Percentiles rank a stretch among this genome's conserved stretches.
Conservation (phyloP, 2,797 vertebrate genomes). For the Pogonophryne albipinna region DNA sequence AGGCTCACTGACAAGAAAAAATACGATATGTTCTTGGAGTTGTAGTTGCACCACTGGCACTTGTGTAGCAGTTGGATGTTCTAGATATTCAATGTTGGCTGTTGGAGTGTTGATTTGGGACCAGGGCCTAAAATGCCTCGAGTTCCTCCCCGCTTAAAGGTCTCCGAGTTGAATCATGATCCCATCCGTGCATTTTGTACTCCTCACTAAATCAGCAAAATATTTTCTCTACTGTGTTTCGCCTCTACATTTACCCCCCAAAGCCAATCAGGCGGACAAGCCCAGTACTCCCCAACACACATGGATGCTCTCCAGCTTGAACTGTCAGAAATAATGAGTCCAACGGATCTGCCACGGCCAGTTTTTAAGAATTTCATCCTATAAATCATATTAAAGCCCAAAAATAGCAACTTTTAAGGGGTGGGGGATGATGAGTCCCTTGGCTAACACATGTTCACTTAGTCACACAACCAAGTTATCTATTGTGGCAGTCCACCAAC, state of each 20-base stretch:
- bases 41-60: slow-evolving; percentile 22
- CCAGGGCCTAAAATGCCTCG: slow-evolving; percentile 31
- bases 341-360: slow-evolving; percentile 28
- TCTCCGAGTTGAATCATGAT: slow-evolving; percentile 55
- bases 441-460: slow-evolving; percentile 35
- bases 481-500: slow-evolving; percentile 13
- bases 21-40: slow-evolving; percentile 36
- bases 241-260: slow-evolving; percentile 39
- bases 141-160: slow-evolving; percentile 53
- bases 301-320: slow-evolving; percentile 56
- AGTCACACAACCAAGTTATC: slow-evolving; percentile 42
- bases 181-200: slow-evolving; percentile 36
- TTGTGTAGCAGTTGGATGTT: slow-evolving; percentile 32
- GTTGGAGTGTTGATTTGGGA: slow-evolving; percentile 56
- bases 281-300: slow-evolving; percentile 49
- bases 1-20: slow-evolving; percentile 26
- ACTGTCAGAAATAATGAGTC: slow-evolving; percentile 34
- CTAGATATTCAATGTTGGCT: slow-evolving; percentile 45
- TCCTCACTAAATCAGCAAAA: slow-evolving; percentile 53
- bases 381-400: slow-evolving; percentile 36
- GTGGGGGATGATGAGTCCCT: slow-evolving; percentile 37
- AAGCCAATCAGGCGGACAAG: slow-evolving; percentile 25
- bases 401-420: slow-evolving; percentile 28
- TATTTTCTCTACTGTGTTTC: slow-evolving; percentile 45
- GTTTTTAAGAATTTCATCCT: slow-evolving; percentile 10